A percentile compares a stretch with the other conserved stretches of the same genome.
Conservation (phyloP, 2,113 vertebrate species). For the Periophthalmus modestus region DNA sequence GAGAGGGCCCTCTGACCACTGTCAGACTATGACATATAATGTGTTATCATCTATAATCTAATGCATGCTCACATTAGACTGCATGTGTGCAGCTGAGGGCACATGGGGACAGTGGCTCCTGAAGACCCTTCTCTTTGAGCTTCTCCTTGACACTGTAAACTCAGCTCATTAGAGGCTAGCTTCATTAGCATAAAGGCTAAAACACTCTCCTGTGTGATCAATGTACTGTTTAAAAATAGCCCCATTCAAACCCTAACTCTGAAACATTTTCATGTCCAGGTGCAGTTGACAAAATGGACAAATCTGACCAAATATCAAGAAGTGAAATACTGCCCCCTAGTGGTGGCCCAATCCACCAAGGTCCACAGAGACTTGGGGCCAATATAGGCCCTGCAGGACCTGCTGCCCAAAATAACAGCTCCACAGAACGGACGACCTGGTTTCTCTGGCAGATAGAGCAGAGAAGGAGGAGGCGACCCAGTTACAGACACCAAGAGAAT, state of each 20-base stretch:
- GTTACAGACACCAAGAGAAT: constrained; percentile 69
- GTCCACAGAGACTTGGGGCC: constrained; percentile 68
- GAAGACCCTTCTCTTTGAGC: constrained; percentile 6
- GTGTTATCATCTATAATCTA: neutral
- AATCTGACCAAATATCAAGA: neutral
- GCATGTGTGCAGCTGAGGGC: neutral
- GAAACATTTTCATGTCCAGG: constrained; percentile 18
- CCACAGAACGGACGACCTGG: constrained; percentile 76
- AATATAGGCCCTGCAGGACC: constrained; percentile 79
- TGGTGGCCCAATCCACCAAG: constrained; percentile 62
- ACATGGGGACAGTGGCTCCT: neutral
- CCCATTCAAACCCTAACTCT: neutral
- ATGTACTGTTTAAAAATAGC: neutral
- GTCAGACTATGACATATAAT: neutral
- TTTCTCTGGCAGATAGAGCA: constrained; percentile 74
- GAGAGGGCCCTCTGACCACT: neutral
- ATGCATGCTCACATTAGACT: neutral
- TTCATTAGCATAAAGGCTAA: constrained; percentile 46
- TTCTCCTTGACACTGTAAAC: constrained; percentile 57
- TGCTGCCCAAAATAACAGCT: constrained; percentile 79
- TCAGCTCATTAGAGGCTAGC: constrained; percentile 51
- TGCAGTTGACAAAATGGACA: neutral
- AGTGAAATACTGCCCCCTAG: constrained; percentile 51
- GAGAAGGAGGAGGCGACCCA: constrained; percentile 70
- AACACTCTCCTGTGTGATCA: neutral